phyloP scores from a whole-genome alignment of 2,797 vertebrate species.

The Chlorospingus semifuscus region DNA sequence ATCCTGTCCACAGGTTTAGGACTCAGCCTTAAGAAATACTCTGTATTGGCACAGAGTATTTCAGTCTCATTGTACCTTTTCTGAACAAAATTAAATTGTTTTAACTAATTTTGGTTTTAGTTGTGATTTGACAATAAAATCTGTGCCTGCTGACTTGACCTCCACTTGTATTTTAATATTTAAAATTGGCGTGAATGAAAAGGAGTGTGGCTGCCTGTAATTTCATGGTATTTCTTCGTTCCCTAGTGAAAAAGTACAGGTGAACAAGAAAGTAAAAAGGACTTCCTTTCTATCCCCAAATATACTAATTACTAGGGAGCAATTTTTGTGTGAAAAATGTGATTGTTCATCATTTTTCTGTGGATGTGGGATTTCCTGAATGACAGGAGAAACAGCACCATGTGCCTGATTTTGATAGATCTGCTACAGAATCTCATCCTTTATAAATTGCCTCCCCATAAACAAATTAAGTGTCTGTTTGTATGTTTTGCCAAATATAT shows the following conservation, averaged over 20 bases:
- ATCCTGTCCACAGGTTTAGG: conserved; percentile 6
- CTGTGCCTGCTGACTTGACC: neutral
- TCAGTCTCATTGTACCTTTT: neutral
- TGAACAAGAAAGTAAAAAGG: neutral
- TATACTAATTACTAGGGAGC: neutral
- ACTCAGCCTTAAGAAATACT: neutral
- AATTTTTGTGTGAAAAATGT: neutral
- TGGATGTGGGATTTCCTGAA: neutral
- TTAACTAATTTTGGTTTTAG: neutral
- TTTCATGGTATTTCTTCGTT: neutral
- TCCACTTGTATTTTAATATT: neutral
- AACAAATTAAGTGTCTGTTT: neutral
- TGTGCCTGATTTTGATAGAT: neutral
- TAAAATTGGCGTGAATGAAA: neutral
- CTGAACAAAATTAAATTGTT: neutral
- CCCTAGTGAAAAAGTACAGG: neutral
- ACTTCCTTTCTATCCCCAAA: neutral
- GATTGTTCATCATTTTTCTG: neutral
- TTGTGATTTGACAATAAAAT: neutral
- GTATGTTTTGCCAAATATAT: neutral
- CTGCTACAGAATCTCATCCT: neutral
- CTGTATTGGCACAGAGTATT: neutral
- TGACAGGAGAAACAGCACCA: neutral
- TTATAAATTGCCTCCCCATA: neutral
- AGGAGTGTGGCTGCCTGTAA: neutral